These are phyloP conservation scores for Pantherophis guttatus DNA, from an alignment of 2,113 vertebrate species.

Conservation along the genomic window DNA sequence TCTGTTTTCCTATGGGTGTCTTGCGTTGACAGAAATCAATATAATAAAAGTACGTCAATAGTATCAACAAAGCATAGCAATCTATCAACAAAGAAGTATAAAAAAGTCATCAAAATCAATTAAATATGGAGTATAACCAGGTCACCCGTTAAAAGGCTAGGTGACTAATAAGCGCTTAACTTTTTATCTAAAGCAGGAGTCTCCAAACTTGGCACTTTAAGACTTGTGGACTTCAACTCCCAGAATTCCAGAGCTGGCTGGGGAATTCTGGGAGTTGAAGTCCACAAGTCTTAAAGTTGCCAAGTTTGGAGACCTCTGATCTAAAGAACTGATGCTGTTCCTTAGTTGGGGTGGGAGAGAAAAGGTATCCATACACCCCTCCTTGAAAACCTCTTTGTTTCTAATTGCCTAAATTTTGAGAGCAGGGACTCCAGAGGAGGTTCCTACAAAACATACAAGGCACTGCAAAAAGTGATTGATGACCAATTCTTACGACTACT, in stretches of 20 bases:
- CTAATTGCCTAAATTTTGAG: neutral
- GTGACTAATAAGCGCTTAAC: neutral
- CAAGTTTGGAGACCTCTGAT: neutral
- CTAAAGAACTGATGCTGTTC: neutral
- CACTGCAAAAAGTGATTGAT: neutral
- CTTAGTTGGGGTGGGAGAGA: neutral
- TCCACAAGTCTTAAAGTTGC: neutral
- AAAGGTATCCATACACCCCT: neutral
- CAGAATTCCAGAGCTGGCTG: neutral
- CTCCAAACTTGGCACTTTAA: neutral
- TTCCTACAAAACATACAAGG: neutral
- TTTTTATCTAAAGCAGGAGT: neutral
- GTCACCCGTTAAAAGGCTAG: neutral
- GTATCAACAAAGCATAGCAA: neutral
- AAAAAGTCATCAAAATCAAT: neutral
- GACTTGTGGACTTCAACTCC: neutral
- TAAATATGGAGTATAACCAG: neutral
- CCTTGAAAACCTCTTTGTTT: neutral
- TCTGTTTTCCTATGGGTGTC: neutral
- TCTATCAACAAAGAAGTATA: too few relatives aligned
- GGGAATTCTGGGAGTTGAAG: neutral
- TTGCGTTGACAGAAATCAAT: neutral
- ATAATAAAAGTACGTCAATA: neutral
- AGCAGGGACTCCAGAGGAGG: neutral
- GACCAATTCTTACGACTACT: neutral